Percentiles rank a stretch among this genome's conserved stretches.
Conservation (phyloP, 2,113 vertebrate genomes). For the Ovibos moschatus region DNA sequence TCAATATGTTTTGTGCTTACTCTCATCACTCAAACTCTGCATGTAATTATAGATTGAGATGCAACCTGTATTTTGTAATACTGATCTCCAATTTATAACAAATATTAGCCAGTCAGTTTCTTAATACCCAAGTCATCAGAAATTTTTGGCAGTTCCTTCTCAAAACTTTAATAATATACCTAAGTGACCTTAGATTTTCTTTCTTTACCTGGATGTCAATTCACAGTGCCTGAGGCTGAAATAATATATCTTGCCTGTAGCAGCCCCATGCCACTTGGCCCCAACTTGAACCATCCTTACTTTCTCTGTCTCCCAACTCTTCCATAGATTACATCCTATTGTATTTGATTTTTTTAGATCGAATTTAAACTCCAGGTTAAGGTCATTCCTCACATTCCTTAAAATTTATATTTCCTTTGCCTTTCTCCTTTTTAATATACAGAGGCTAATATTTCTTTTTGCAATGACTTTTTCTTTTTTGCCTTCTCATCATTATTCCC, state of each 20-base stretch:
- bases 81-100: neutral
- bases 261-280: neutral
- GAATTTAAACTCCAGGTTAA: slow-evolving; percentile 5
- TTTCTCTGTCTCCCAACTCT: neutral
- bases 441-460: neutral
- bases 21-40: neutral
- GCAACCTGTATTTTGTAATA: neutral
- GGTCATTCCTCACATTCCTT: neutral
- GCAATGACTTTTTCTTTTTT: neutral
- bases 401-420: neutral
- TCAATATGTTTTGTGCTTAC: neutral
- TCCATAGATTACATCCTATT: neutral
- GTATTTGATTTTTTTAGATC: neutral
- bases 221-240: slow-evolving; percentile 24
- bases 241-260: neutral
- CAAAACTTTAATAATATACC: slow-evolving; percentile 26
- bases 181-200: slow-evolving; percentile 20
- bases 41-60: neutral
- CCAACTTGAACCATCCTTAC: neutral
- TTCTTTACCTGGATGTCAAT: neutral
- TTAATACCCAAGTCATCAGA: neutral
- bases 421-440: neutral
- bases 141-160: neutral
- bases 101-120: neutral
- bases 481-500: neutral